A percentile compares a stretch with the other conserved stretches of the same genome.
phyloP scores from a whole-genome alignment of 2,113 vertebrate species.

The pig (Sus scrofa) region DNA sequence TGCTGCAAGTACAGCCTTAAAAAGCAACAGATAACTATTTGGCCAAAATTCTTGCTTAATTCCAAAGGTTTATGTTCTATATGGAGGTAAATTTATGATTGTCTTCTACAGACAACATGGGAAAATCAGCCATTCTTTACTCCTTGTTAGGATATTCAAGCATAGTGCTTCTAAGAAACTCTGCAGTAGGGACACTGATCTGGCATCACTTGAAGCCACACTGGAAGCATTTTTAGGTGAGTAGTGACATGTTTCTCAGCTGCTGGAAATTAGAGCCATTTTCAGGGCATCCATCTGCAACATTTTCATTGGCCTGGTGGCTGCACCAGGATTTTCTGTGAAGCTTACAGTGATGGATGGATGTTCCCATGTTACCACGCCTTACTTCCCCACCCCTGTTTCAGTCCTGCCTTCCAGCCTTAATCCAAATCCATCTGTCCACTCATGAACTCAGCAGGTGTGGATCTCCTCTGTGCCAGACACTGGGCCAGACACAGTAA shows the following conservation, averaged over 20 bases:
- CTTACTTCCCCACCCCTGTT: neutral
- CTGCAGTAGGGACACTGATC: neutral
- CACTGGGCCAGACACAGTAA: neutral
- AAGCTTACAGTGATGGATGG: neutral
- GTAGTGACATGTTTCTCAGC: neutral
- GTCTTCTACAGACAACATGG: neutral
- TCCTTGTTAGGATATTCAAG: neutral
- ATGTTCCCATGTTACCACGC: neutral
- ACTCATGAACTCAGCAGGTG: neutral
- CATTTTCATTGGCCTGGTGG: neutral
- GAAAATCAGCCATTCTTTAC: constrained; percentile 31
- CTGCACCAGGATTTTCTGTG: constrained; percentile 20
- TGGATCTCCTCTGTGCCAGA: neutral
- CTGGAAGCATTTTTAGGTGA: neutral
- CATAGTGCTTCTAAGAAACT: neutral
- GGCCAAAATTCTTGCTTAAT: constrained; percentile 31
- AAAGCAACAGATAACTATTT: neutral
- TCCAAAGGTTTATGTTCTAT: neutral
- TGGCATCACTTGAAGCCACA: neutral
- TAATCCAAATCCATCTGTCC: neutral
- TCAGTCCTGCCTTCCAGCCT: neutral
- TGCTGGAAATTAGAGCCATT: neutral
- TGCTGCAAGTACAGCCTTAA: too few species aligned
- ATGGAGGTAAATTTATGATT: neutral
- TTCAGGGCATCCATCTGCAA: neutral